Percentiles rank a stretch among this genome's conserved stretches.
These are phyloP conservation scores for Monarcha castaneiventris DNA, from an alignment of 2,113 vertebrate species.

Conservation along the genomic window DNA sequence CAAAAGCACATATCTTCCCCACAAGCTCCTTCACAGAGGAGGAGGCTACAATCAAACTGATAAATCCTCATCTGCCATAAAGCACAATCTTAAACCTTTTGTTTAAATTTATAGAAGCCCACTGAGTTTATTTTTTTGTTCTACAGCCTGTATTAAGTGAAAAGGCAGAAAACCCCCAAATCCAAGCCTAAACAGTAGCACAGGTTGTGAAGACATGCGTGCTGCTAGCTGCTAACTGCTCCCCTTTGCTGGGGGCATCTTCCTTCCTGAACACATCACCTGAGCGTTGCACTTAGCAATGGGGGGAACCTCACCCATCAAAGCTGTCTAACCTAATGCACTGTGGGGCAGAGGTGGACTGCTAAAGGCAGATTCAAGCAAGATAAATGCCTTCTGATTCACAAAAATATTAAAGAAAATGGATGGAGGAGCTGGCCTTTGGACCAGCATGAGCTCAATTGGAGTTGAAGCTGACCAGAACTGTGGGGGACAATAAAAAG, in stretches of 20 bases:
- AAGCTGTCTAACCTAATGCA: neutral
- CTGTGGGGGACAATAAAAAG: neutral
- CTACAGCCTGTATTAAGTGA: neutral
- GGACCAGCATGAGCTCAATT: neutral
- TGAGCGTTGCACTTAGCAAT: too few relatives aligned
- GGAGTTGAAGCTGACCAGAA: neutral
- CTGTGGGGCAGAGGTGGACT: neutral
- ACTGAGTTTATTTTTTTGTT: neutral
- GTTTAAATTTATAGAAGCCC: neutral
- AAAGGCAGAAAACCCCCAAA: neutral
- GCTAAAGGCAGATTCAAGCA: neutral
- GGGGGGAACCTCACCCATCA: neutral
- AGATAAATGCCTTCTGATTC: neutral
- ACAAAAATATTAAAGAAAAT: neutral
- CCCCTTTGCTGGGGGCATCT: neutral
- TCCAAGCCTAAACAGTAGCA: neutral
- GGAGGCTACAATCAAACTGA: neutral
- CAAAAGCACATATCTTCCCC: neutral
- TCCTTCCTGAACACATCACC: neutral
- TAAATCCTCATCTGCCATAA: neutral
- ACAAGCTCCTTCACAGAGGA: neutral
- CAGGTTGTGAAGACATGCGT: neutral
- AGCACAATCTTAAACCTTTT: neutral
- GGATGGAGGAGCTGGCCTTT: neutral
- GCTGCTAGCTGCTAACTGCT: neutral